Base-by-base conservation (phyloP, 2,888 invertebrate genomes). In the Apotomis betuletana region DNA sequence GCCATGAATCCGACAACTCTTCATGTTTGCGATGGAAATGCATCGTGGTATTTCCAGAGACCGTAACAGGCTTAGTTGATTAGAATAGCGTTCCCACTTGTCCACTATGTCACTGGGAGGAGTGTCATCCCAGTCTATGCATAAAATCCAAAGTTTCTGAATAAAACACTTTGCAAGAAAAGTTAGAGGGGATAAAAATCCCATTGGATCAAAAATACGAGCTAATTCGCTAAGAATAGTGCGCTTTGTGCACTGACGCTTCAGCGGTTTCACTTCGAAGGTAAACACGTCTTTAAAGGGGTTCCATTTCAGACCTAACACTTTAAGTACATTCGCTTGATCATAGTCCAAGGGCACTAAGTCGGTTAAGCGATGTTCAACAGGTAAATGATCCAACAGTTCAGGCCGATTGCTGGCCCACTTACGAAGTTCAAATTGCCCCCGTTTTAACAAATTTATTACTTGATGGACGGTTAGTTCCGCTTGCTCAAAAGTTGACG, bases 111-210 rank as follows among this genome's bases (percentile, higher is more conserved):
- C 27, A 6, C 27, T 3, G 8, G 65, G 65, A 3, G 57, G n/a
- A n/a, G 55, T 6, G 5, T 36, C 67, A 15, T 67, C 67, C 67
- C 67, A 67, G 2, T 8, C 41, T 3, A 67, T 3, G 2, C 13
- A n/a, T 27, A 15, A 41, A 6, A 59, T 15, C 67, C 67, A 67
- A 1, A 67, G 41, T 6, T 13, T 51, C n/a, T 67, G 59, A n/a
- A 67, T 59, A 10, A 59, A 59, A 12, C 59, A 51, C 36, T 67
- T 67, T 1, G 67, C 67, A 4, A 59, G 52, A 36, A 67, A 59
- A 0, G 59, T 59, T 0, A 59, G 9, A 13, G 67, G 67, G 1
- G 67, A 58, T 12, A 67, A 9, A 9, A 67, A 67, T 15, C 67
- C 67, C 8, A 59, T 36, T 4, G 67, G 67, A 5, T 67, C 67